Conservation (phyloP, 2,113 vertebrate species). For the Tyrannus savana region DNA sequence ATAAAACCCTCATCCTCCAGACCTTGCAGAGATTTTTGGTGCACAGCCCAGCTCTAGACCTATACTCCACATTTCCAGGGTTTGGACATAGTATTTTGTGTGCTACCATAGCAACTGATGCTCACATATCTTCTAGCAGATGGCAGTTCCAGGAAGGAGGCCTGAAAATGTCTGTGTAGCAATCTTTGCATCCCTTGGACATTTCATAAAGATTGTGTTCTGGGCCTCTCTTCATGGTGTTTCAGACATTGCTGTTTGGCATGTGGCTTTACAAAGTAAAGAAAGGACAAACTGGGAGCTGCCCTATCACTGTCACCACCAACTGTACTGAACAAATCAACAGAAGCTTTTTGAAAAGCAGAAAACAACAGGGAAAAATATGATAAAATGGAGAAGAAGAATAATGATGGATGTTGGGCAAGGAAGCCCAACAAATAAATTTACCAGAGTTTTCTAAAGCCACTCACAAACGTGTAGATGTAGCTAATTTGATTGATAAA, state of each 20-base stretch:
- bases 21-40: conserved; percentile 24
- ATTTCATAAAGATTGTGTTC: not conserved
- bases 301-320: not conserved
- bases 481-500: not conserved
- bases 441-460: not conserved
- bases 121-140: conserved; percentile 65
- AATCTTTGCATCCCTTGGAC: conserved; percentile 20
- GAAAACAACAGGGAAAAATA: not conserved
- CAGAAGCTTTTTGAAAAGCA: not conserved
- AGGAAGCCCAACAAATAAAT: not conserved
- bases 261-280: not conserved
- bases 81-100: conserved; percentile 54
- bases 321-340: not conserved
- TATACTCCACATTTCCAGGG: not conserved
- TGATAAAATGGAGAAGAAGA: not conserved
- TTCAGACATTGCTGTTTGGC: not conserved
- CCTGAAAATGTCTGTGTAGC: conserved; percentile 29
- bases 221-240: not conserved
- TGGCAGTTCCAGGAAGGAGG: conserved; percentile 52
- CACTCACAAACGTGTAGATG: not conserved
- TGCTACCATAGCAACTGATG: conserved; percentile 64
- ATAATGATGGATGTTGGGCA: not conserved
- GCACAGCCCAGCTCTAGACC: conserved; percentile 34
- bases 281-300: not conserved
- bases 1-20: not conserved